Percentiles rank a stretch among this genome's conserved stretches.
phyloP scores from a whole-genome alignment of 2,888 invertebrate species.

The Alloplasta piceator region DNA sequence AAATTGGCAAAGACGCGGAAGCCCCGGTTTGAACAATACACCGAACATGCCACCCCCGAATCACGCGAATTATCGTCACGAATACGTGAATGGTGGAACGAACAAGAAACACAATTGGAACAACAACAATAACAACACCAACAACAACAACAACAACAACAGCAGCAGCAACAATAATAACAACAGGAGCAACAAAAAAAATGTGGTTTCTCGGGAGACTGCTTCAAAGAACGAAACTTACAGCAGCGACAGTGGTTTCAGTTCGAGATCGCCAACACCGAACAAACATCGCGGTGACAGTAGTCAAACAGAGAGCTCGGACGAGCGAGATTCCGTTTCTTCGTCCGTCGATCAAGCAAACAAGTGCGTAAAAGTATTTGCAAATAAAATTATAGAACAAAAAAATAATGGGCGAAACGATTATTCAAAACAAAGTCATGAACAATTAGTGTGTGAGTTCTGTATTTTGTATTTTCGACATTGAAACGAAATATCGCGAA shows the following conservation, averaged over 20 bases:
- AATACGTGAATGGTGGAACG: slow-evolving; percentile 37
- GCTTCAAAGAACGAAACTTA: slow-evolving; percentile 74
- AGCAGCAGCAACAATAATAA: slow-evolving; percentile 55
- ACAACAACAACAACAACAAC: too few species aligned
- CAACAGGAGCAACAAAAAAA: slow-evolving; percentile 62
- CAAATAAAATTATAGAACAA: not conserved
- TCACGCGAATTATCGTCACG: slow-evolving; percentile 52
- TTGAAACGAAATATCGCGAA: too few species aligned
- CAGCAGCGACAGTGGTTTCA: slow-evolving; percentile 80
- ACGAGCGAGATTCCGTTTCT: slow-evolving; percentile 79
- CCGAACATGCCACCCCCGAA: slow-evolving; percentile 57
- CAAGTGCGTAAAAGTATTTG: slow-evolving; percentile 74
- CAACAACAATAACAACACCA: slow-evolving; percentile 7
- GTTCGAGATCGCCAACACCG: slow-evolving; percentile 81
- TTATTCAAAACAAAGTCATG: not conserved
- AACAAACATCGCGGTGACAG: slow-evolving; percentile 77
- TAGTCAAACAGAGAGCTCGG: slow-evolving; percentile 80
- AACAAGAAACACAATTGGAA: slow-evolving; percentile 67
- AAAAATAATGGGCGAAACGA: not conserved
- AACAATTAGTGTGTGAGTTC: too few species aligned
- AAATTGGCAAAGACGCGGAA: slow-evolving; percentile 76
- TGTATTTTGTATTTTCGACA: too few species aligned
- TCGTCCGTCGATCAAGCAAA: slow-evolving; percentile 76
- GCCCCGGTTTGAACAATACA: slow-evolving; percentile 38
- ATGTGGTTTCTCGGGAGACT: slow-evolving; percentile 68